Evolutionary conservation across 2,888 invertebrate species (phyloP), one percentile per base, ranked within the genome.

Genomic region (Anoplius nigerrimus): DNA sequence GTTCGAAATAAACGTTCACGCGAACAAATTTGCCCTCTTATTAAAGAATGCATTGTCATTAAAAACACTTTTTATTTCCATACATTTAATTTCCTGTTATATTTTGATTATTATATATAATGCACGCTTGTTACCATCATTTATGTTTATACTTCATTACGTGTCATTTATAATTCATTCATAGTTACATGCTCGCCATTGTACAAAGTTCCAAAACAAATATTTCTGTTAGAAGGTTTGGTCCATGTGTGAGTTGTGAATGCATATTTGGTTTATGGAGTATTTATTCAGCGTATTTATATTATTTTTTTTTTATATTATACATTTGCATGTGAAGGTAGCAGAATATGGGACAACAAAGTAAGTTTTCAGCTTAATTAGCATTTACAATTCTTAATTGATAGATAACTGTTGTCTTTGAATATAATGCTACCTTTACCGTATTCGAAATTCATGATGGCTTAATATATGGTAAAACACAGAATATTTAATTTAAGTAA

Each of bases 101-200:
- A 11, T 34, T 54, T 8, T 66, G 21, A 15, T 24, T 43, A 59
- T 21, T 22, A 27, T 48, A 43, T 18, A 21, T 55, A 61, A 62
- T 67, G 78, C 77, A 78, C 61, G 77, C 65, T 72, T 69, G 62
- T 72, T 62, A 70, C 62, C 64, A 60, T 74, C 58, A 66, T 22
- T 42, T 61, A 53, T 71, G 46, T 43, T 70, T 22, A 48, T 69
- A 66, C 62, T 62, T 62, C 55, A 62, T 72, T 65, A 62, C 15
- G 58, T 54, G 45, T 62, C 11, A 16, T 64, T 21, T 62, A 18
- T 2, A 18, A 51, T 62, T 73, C 57, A 3, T 16, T 27, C 51
- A 1, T 21, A 13, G 53, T 54, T 42, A 48, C 53, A 11, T 27
- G 46, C 5, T 24, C 42, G 43, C 59, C 18, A 4, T 60, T 5